Percentiles rank a stretch among this genome's conserved stretches.
These are phyloP conservation scores for Chrysolina americana DNA, from an alignment of 2,888 invertebrate genomes.

Conservation along the genomic window DNA sequence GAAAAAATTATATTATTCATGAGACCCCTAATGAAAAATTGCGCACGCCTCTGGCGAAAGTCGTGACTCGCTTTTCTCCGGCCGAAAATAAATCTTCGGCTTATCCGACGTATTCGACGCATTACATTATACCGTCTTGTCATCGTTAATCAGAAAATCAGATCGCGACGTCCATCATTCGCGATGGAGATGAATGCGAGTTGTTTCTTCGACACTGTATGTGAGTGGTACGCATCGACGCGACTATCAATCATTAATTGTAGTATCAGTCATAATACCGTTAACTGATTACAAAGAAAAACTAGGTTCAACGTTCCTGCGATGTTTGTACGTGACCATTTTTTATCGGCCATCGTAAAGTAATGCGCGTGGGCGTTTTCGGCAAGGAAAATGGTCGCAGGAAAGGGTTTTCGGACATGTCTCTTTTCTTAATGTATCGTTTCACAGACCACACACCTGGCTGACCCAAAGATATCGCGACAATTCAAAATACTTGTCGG, in stretches of 20 bases:
- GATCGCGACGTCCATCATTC: constrained; percentile 10
- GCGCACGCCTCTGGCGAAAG: not conserved
- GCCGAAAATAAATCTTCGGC: constrained; percentile 11
- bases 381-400: not conserved
- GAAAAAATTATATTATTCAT: no score
- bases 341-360: not conserved
- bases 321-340: constrained; percentile 28
- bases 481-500: no score
- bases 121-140: constrained; percentile 5
- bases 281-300: constrained; percentile 21
- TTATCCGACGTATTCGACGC: constrained; percentile 8
- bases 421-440: not conserved
- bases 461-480: no score
- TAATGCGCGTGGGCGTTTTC: not conserved
- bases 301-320: constrained; percentile 23
- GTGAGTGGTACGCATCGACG: constrained; percentile 4
- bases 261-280: constrained; percentile 8
- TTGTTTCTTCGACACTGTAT: not conserved
- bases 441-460: no score
- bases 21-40: not conserved
- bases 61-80: constrained; percentile 11
- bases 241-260: constrained; percentile 9
- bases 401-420: not conserved
- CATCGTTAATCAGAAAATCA: constrained; percentile 16
- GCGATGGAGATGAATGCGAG: not conserved